A percentile compares a stretch with the other conserved stretches of the same genome.
phyloP scores from a whole-genome alignment of 2,113 vertebrate species.

The Catagonus wagneri region DNA sequence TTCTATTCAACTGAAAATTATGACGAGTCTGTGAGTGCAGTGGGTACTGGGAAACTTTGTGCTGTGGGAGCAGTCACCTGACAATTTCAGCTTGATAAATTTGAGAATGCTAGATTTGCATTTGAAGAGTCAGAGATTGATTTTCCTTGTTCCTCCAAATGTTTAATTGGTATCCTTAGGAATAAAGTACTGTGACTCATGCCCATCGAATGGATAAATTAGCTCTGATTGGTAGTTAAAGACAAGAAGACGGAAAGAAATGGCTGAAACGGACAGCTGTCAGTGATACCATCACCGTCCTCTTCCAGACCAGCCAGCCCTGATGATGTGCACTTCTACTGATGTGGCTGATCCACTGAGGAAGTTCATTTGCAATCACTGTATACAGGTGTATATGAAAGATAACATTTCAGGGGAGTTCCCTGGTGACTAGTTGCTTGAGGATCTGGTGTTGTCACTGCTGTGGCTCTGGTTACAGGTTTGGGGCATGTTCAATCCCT shows the following conservation, averaged over 20 bases:
- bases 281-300: background rate
- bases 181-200: background rate
- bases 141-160: constrained; percentile 5
- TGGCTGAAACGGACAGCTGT: background rate
- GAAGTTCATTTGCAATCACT: background rate
- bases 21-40: background rate
- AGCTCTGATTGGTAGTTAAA: background rate
- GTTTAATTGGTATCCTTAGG: background rate
- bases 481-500: too few relatives aligned
- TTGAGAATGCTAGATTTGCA: background rate
- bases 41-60: background rate
- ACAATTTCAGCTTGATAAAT: constrained; percentile 7
- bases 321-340: background rate
- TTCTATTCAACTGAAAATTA: background rate
- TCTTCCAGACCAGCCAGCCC: background rate
- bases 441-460: too few relatives aligned
- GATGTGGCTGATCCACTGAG: background rate
- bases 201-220: background rate
- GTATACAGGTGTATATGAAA: background rate
- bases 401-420: background rate
- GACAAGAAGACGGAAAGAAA: background rate
- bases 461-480: too few relatives aligned
- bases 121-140: constrained; percentile 11
- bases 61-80: background rate
- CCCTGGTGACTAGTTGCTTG: too few relatives aligned